These are phyloP conservation scores for Nesogale talazaci DNA, from an alignment of 2,113 vertebrate species.

Conservation along the genomic window DNA sequence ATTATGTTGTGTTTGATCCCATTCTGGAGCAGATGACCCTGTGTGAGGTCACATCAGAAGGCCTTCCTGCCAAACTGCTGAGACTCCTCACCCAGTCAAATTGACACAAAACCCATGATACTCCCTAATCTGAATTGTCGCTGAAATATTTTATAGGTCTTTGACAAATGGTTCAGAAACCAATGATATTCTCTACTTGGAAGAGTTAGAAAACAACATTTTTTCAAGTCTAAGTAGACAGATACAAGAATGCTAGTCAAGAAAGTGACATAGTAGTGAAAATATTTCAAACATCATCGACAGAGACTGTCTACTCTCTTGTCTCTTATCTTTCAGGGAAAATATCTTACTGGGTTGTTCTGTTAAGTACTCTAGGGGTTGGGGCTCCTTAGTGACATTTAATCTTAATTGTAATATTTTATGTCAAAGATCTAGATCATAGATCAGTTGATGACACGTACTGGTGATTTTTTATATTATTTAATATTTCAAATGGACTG, in stretches of 20 bases:
- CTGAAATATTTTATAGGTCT: too few species aligned
- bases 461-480: too few species aligned
- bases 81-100: too few species aligned
- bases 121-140: too few species aligned
- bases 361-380: neutral
- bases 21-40: too few species aligned
- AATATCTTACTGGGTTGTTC: slow-evolving; percentile 44
- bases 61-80: too few species aligned
- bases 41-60: too few species aligned
- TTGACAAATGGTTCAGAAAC: slow-evolving; percentile 12
- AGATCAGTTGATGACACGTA: neutral
- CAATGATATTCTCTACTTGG: slow-evolving; percentile 9
- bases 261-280: slow-evolving; percentile 18
- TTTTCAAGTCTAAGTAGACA: slow-evolving; percentile 15
- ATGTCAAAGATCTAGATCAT: neutral
- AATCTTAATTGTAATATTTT: neutral
- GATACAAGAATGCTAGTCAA: slow-evolving; percentile 29
- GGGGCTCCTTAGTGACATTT: neutral
- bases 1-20: too few species aligned
- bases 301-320: neutral
- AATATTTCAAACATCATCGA: slow-evolving; percentile 38
- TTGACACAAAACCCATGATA: too few species aligned
- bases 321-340: slow-evolving; percentile 44
- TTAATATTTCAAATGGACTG: neutral
- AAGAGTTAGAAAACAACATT: slow-evolving; percentile 43